A percentile compares a stretch with the other conserved stretches of the same genome.
Conservation (phyloP, 2,113 vertebrate genomes). For the Prionailurus viverrinus region DNA sequence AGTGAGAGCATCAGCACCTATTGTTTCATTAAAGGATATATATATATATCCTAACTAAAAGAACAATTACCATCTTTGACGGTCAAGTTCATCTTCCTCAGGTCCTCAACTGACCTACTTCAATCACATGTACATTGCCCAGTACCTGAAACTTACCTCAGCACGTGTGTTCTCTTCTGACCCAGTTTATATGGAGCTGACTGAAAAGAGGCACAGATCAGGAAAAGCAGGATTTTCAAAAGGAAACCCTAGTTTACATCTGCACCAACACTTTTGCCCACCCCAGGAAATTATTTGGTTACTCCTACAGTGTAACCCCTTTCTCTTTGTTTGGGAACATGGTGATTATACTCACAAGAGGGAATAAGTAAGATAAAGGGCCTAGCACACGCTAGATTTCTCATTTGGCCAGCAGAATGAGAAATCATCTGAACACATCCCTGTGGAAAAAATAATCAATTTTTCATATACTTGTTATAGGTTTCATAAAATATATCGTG, state of each 20-base stretch:
- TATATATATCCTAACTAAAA: background rate
- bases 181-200: background rate
- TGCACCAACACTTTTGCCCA: background rate
- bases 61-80: background rate
- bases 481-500: constrained; percentile 75
- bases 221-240: constrained; percentile 33
- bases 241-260: constrained; percentile 4
- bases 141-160: background rate
- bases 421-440: constrained; percentile 73
- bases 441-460: constrained; percentile 82
- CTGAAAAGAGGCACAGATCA: background rate
- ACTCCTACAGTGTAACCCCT: background rate
- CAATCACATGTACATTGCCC: accelerated
- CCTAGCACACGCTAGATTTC: background rate
- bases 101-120: background rate
- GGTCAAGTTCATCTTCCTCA: background rate
- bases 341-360: constrained; percentile 50
- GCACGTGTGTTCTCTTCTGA: background rate
- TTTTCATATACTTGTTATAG: constrained; percentile 83
- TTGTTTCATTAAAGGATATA: background rate
- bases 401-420: constrained; percentile 72
- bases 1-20: accelerated
- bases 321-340: constrained; percentile 65
- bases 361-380: constrained; percentile 72
- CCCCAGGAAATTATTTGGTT: constrained; percentile 55